Percentiles rank a stretch among this genome's conserved stretches.
These are phyloP conservation scores for Penaeus indicus DNA, from an alignment of 1,140 invertebrate species.

Conservation along the genomic window DNA sequence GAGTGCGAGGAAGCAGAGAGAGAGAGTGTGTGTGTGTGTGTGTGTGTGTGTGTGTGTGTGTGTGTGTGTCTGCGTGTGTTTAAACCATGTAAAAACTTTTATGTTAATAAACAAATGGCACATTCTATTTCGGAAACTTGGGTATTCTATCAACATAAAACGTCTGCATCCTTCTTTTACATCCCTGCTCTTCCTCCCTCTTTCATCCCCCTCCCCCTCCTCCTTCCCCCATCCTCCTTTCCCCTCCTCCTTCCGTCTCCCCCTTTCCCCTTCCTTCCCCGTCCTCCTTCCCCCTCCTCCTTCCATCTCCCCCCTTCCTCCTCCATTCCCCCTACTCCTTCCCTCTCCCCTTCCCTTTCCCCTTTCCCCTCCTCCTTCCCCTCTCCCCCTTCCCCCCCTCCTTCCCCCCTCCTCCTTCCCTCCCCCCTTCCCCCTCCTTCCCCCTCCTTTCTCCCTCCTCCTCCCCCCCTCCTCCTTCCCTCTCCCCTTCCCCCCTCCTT, in stretches of 20 bases:
- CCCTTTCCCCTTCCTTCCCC: background rate
- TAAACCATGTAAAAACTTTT: no score
- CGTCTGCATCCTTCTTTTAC: background rate
- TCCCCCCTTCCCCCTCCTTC: background rate
- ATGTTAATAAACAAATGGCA: background rate
- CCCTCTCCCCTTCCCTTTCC: background rate
- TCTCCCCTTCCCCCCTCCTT: no score
- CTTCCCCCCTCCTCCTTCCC: background rate
- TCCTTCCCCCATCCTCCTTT: background rate
- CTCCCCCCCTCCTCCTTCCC: no score
- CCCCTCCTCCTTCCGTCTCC: background rate
- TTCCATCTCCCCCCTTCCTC: background rate
- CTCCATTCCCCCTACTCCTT: background rate
- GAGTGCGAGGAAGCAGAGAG: no score
- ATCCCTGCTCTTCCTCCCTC: background rate
- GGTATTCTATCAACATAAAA: background rate
- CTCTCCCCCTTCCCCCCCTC: background rate
- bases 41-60: no score
- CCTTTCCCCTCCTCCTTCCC: background rate
- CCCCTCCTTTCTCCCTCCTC: no score
- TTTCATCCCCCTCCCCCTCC: conserved; percentile 8
- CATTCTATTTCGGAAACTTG: background rate
- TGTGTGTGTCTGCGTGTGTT: no score
- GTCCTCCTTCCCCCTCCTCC: background rate
- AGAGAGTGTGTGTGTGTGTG: no score